Evolutionary conservation across 2,888 invertebrate genomes (phyloP).

Genomic region (Frankliniella intonsa): DNA sequence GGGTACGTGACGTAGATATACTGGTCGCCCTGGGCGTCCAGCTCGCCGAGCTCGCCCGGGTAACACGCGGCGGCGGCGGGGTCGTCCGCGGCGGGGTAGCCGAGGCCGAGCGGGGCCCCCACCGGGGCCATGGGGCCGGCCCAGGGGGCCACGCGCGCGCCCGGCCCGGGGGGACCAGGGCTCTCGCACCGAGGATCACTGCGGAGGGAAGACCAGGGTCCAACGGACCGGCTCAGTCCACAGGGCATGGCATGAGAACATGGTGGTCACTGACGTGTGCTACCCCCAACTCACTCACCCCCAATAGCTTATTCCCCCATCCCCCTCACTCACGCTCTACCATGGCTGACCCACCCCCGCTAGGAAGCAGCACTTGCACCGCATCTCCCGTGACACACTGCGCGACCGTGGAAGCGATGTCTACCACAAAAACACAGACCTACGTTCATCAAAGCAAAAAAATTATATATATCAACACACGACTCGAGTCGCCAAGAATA

Average conservation of each 20-base stretch:
- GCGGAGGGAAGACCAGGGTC: no score
- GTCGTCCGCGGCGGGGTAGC: background rate
- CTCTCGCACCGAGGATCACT: background rate
- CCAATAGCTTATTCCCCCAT: no score
- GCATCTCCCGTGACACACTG: background rate
- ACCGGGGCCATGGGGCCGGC: background rate
- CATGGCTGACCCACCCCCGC: no score
- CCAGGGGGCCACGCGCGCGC: background rate
- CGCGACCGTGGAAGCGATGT: background rate
- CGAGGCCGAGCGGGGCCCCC: background rate
- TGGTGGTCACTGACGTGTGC: no score
- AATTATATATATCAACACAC: background rate
- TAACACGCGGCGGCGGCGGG: constrained; percentile 48
- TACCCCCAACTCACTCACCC: no score
- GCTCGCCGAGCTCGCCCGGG: constrained; percentile 39
- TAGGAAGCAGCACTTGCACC: no score
- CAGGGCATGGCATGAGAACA: no score
- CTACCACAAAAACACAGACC: constrained; percentile 14
- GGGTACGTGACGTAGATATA: constrained; percentile 87
- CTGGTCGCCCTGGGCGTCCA: constrained; percentile 48
- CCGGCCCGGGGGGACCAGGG: background rate
- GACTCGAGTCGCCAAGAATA: constrained; percentile 11
- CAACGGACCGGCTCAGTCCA: no score
- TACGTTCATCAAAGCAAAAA: constrained; percentile 6
- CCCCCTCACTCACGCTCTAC: no score